phyloP scores from a whole-genome alignment of 2,113 vertebrate species.

The Anarrhichthys ocellatus region DNA sequence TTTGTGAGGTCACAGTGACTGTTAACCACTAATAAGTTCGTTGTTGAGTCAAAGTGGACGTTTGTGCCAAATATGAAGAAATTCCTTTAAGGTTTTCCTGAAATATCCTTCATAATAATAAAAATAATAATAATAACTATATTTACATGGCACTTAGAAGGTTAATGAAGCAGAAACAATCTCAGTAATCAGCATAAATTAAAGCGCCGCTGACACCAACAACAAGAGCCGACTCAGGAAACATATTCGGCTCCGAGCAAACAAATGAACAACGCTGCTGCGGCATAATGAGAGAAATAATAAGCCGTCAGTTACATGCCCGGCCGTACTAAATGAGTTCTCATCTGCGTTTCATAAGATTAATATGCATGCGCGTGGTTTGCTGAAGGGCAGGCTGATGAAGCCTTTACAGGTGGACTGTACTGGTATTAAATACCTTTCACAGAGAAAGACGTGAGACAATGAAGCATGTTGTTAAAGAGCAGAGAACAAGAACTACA shows the following conservation, averaged over 20 bases:
- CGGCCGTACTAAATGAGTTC: background rate
- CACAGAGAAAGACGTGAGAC: background rate
- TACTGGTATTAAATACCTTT: background rate
- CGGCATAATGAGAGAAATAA: constrained; percentile 36
- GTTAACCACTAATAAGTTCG: background rate
- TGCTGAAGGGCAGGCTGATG: background rate
- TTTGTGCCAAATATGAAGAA: too few species aligned
- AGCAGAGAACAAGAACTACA: background rate
- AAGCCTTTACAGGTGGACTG: background rate
- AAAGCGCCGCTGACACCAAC: constrained; percentile 1
- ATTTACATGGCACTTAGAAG: constrained; percentile 20
- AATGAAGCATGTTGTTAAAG: background rate
- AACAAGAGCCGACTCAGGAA: constrained; percentile 16
- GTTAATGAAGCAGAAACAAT: constrained; percentile 29
- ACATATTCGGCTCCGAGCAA: constrained; percentile 9
- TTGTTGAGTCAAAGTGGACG: too few species aligned
- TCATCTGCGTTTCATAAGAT: constrained; percentile 1
- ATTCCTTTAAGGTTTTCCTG: too few species aligned
- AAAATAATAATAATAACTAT: constrained; percentile 4
- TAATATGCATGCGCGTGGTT: background rate
- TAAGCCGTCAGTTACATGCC: constrained; percentile 15
- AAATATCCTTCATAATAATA: too few species aligned
- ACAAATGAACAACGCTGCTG: constrained; percentile 8
- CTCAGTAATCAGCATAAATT: constrained; percentile 6
- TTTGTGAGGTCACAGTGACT: too few species aligned